Evolutionary conservation across 2,797 vertebrate genomes (phyloP).

Genomic region (Microctenopoma lineatum): DNA sequence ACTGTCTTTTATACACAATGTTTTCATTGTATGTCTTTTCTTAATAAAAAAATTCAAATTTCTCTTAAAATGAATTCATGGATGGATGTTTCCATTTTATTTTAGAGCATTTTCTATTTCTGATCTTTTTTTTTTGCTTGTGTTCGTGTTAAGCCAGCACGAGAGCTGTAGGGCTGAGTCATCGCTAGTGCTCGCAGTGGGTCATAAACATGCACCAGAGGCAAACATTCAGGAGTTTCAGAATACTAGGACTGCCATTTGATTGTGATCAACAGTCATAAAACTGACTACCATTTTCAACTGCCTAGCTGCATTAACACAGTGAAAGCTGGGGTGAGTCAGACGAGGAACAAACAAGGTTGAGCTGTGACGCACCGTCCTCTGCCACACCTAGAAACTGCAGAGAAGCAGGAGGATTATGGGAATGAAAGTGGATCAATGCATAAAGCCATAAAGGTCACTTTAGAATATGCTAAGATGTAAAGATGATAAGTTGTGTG

Average conservation of each 20-base stretch:
- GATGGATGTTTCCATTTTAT: neutral
- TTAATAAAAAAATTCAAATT: conserved; percentile 69
- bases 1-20: conserved; percentile 74
- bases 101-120: neutral
- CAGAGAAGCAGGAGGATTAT: conserved; percentile 59
- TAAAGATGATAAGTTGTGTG: neutral
- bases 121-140: neutral
- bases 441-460: conserved; percentile 24
- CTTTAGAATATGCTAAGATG: neutral
- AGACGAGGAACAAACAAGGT: conserved; percentile 68
- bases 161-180: conserved; percentile 31
- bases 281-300: conserved; percentile 46
- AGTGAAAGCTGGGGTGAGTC: conserved; percentile 71
- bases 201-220: conserved; percentile 32
- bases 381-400: conserved; percentile 69
- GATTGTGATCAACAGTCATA: conserved; percentile 2
- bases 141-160: neutral
- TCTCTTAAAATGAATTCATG: conserved; percentile 33
- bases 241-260: conserved; percentile 6
- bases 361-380: conserved; percentile 68
- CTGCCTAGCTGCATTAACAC: conserved; percentile 53
- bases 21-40: conserved; percentile 70
- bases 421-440: conserved; percentile 37
- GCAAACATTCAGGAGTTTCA: conserved; percentile 18
- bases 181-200: conserved; percentile 19